These are phyloP conservation scores for Malurus elegans DNA, from an alignment of 2,113 vertebrate species.

Conservation along the genomic window DNA sequence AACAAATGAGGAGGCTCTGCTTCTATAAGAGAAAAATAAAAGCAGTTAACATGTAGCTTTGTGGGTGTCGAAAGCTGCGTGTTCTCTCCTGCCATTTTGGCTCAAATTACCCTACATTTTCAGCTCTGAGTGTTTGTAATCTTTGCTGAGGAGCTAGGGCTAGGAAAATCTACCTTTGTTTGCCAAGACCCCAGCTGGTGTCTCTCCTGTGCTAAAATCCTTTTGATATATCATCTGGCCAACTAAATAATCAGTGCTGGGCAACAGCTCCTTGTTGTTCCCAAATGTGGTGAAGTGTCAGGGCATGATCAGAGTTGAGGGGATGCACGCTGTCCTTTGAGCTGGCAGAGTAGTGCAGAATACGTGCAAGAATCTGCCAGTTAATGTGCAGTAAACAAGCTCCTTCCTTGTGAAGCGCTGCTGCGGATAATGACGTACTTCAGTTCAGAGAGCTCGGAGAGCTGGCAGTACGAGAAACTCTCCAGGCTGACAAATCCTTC, in stretches of 20 bases:
- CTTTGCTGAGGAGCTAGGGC: neutral
- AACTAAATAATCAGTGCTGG: neutral
- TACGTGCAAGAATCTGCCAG: neutral
- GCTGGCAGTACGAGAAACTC: neutral
- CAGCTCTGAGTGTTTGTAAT: neutral
- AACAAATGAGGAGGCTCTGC: neutral
- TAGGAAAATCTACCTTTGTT: neutral
- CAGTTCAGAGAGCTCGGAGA: neutral
- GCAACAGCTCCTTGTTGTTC: neutral
- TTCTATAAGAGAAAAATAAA: neutral
- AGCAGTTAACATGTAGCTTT: neutral
- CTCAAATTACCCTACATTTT: neutral
- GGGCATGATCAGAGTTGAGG: neutral
- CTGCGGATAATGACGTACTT: fast-evolving
- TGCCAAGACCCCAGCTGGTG: conserved; percentile 9
- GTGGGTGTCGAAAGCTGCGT: neutral
- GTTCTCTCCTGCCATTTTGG: neutral
- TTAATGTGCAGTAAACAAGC: neutral
- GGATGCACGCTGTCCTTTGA: neutral
- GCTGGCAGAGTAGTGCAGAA: neutral
- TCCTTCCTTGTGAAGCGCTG: neutral
- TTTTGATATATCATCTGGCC: conserved; percentile 11
- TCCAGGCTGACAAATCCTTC: neutral
- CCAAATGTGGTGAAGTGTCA: neutral
- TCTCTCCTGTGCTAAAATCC: neutral